A percentile compares a stretch with the other conserved stretches of the same genome.
Evolutionary conservation across 2,888 invertebrate genomes (phyloP).

Genomic region (Lycaena phlaeas): DNA sequence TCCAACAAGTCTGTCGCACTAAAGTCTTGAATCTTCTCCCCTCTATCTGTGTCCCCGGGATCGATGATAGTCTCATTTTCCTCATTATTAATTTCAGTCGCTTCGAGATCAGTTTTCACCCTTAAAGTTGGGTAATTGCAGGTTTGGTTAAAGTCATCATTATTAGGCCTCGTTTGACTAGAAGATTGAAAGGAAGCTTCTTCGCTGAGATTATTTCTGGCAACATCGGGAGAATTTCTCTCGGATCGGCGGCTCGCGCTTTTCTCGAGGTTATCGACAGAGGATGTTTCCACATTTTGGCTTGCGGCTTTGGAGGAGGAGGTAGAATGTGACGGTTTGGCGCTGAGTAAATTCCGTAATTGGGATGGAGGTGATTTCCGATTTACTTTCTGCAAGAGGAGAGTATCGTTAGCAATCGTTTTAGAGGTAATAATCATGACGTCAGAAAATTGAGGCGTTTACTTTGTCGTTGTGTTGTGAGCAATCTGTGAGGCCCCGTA

Average conservation of each 20-base stretch:
- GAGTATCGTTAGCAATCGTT: background rate
- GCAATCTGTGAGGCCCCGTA: constrained; percentile 83
- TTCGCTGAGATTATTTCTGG: constrained; percentile 72
- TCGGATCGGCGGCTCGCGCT: constrained; percentile 58
- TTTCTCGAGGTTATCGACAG: constrained; percentile 61
- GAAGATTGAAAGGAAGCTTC: constrained; percentile 70
- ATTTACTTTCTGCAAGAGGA: constrained; percentile 61
- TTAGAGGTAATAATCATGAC: too few relatives aligned
- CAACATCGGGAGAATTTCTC: constrained; percentile 70
- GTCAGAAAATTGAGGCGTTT: constrained; percentile 24
- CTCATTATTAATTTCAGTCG: constrained; percentile 63
- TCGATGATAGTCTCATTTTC: constrained; percentile 63
- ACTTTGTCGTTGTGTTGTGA: constrained; percentile 72
- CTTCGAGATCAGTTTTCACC: constrained; percentile 73
- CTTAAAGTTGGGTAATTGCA: constrained; percentile 62
- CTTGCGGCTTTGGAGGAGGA: constrained; percentile 73
- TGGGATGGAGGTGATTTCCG: constrained; percentile 70
- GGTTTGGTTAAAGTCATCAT: constrained; percentile 68
- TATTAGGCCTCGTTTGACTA: constrained; percentile 73
- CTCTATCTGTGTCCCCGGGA: constrained; percentile 53
- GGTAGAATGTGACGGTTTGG: constrained; percentile 66
- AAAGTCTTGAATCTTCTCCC: constrained; percentile 58
- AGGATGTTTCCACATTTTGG: constrained; percentile 67
- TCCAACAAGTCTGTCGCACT: constrained; percentile 65
- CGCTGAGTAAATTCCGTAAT: constrained; percentile 71